Conservation (phyloP, 2,113 vertebrate genomes). For the Benthochromis sp. region DNA sequence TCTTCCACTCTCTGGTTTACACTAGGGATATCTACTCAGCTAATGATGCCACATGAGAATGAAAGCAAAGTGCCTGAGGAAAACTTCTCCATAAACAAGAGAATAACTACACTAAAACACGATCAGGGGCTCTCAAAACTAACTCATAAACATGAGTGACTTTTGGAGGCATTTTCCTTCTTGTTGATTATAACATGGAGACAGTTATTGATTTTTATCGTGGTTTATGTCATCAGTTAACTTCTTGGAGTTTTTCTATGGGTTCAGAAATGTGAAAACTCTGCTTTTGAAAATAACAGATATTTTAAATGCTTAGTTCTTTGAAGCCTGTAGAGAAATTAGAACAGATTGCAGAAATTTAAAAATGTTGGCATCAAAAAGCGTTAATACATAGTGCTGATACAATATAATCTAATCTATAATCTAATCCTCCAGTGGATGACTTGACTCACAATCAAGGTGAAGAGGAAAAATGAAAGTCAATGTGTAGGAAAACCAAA, state of each 20-base stretch:
- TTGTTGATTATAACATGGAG: background rate
- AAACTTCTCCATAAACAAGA: slow-evolving; percentile 34
- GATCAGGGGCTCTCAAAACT: background rate
- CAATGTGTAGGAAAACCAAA: background rate
- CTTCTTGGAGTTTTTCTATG: background rate
- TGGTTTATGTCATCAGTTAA: background rate
- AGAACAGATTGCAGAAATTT: background rate
- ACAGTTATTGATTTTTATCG: background rate
- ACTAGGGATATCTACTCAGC: slow-evolving; percentile 30
- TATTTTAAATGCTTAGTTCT: background rate
- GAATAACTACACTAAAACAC: slow-evolving; percentile 8
- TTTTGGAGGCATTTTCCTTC: background rate
- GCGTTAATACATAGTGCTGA: background rate
- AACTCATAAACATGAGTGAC: background rate
- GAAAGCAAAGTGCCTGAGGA: slow-evolving; percentile 44
- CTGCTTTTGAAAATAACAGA: background rate
- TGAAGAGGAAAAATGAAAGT: background rate
- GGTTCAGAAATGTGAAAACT: background rate
- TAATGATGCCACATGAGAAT: slow-evolving; percentile 67
- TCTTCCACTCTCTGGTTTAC: slow-evolving; percentile 8
- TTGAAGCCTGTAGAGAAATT: background rate
- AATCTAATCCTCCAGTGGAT: background rate
- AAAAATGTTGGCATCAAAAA: background rate
- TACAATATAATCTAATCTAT: background rate
- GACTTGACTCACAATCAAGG: background rate